A percentile compares a stretch with the other conserved stretches of the same genome.
Evolutionary conservation across 2,888 invertebrate species (phyloP).

Genomic region (Hydrotaea cyrtoneurina): DNA sequence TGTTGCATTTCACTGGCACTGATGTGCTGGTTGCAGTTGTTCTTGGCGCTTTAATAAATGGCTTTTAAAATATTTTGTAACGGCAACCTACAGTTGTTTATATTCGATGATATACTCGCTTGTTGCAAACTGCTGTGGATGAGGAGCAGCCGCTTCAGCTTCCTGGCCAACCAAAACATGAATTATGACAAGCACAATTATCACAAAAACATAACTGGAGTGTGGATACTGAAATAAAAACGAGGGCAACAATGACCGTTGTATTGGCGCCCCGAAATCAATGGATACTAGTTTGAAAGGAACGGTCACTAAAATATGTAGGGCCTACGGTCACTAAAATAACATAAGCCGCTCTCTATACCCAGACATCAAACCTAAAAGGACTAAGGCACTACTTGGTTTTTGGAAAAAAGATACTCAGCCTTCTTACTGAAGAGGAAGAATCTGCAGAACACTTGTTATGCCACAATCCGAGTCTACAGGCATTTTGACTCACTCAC

Average conservation of each 20-base stretch:
- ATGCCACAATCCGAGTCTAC: no score
- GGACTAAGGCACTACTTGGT: no score
- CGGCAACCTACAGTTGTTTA: constrained; percentile 62
- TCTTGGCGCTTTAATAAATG: constrained; percentile 52
- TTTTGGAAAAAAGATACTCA: no score
- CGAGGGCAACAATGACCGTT: background rate
- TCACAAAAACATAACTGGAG: background rate
- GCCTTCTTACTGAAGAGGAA: no score
- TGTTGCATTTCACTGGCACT: constrained; percentile 14
- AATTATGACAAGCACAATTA: constrained; percentile 19
- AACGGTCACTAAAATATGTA: no score
- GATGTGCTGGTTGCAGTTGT: background rate
- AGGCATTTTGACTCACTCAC: no score
- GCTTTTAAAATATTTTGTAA: constrained; percentile 65
- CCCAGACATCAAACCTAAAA: no score
- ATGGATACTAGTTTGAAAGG: no score
- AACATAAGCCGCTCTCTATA: no score
- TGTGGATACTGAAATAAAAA: background rate
- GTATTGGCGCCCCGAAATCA: no score
- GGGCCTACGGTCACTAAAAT: no score
- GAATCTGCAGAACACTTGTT: no score
- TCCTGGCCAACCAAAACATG: background rate
- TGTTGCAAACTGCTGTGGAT: background rate
- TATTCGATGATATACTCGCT: constrained; percentile 16
- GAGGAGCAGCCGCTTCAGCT: background rate